Conservation (phyloP, 2,113 vertebrate species). For the Rhinoderma darwinii region DNA sequence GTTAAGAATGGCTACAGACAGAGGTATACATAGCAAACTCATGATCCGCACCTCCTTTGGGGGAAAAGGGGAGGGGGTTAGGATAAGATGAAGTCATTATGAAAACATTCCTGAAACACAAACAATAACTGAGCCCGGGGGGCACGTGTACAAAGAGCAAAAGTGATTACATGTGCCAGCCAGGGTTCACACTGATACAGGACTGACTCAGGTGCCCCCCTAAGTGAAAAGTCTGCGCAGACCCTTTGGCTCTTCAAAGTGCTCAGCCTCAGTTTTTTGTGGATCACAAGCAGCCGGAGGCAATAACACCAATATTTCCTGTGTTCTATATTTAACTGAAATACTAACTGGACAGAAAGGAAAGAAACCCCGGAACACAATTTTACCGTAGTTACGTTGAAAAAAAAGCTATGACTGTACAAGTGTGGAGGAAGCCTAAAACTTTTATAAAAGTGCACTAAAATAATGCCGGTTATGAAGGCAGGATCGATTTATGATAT, state of each 20-base stretch:
- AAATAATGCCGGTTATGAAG: no score
- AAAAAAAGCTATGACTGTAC: no score
- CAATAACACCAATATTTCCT: not conserved
- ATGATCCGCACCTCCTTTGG: conserved; percentile 22
- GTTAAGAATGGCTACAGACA: conserved; percentile 16
- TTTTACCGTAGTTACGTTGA: no score
- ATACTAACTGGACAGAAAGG: not conserved
- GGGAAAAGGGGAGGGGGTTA: not conserved
- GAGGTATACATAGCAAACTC: conserved; percentile 20
- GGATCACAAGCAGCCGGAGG: not conserved
- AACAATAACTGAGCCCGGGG: conserved; percentile 44
- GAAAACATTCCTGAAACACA: conserved; percentile 53
- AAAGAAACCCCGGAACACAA: no score
- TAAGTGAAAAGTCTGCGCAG: not conserved
- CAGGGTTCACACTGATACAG: conserved; percentile 2
- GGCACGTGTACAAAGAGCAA: conserved; percentile 42
- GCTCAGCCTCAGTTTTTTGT: not conserved
- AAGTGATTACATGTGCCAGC: conserved; percentile 21
- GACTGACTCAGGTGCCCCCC: not conserved
- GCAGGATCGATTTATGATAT: no score
- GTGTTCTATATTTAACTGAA: not conserved
- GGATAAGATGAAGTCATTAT: conserved; percentile 50
- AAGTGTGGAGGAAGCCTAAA: no score
- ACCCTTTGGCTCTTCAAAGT: not conserved
- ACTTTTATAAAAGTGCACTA: no score